phyloP scores from a whole-genome alignment of 2,797 vertebrate species.

The Aplochiton taeniatus region DNA sequence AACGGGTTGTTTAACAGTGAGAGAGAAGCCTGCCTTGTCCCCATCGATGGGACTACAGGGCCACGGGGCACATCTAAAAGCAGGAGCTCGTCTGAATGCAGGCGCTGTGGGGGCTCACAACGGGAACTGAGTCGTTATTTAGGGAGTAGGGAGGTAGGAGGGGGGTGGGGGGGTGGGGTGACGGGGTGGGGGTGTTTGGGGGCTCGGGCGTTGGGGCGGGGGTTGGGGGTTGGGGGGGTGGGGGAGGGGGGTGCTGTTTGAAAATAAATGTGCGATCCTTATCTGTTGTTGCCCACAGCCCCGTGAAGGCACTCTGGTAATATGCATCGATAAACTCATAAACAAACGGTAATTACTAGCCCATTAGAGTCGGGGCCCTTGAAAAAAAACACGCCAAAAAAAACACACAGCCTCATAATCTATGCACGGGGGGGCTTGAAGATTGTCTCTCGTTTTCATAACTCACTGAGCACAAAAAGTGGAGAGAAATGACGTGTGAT shows the following conservation, averaged over 20 bases:
- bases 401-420: constrained; percentile 68
- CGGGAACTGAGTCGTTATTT: constrained; percentile 57
- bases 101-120: constrained; percentile 70
- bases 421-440: constrained; percentile 69
- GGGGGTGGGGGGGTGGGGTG: constrained; percentile 20
- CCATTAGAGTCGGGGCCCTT: constrained; percentile 74
- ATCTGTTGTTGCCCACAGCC: constrained; percentile 10
- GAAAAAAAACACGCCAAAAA: constrained; percentile 29
- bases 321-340: constrained; percentile 77
- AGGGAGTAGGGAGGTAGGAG: constrained; percentile 16
- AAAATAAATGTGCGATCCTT: constrained; percentile 8
- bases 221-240: constrained; percentile 25
- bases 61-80: constrained; percentile 56
- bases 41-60: constrained; percentile 45
- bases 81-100: constrained; percentile 47
- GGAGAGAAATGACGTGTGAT: constrained; percentile 71
- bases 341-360: constrained; percentile 79
- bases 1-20: too few species aligned
- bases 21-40: constrained; percentile 41
- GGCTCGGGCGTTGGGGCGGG: constrained; percentile 54
- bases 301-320: constrained; percentile 24
- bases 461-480: constrained; percentile 66
- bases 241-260: constrained; percentile 60
- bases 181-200: constrained; percentile 62
- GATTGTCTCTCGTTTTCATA: constrained; percentile 69